Evolutionary conservation across 2,113 vertebrate genomes (phyloP).

Genomic region (Nannobrachium achirus): DNA sequence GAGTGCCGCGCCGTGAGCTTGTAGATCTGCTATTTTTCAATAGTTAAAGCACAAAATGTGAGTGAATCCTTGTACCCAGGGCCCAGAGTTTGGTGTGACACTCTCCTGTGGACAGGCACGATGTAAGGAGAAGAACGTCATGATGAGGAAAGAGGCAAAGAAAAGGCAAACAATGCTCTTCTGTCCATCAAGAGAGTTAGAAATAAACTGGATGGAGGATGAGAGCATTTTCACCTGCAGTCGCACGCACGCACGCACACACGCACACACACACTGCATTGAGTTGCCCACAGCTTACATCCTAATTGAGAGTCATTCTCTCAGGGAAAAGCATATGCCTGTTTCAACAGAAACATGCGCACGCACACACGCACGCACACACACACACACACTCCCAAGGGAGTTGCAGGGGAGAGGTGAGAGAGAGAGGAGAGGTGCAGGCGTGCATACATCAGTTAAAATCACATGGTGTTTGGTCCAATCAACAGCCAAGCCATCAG

Average conservation of each 20-base stretch:
- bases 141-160: background rate
- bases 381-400: conserved; percentile 7
- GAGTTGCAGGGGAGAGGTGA: too few relatives aligned
- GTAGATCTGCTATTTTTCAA: too few relatives aligned
- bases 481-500: too few relatives aligned
- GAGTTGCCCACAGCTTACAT: conserved; percentile 14
- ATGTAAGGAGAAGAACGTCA: too few relatives aligned
- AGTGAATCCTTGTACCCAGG: too few relatives aligned
- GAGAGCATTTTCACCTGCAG: conserved; percentile 46
- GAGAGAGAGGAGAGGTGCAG: too few relatives aligned
- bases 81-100: too few relatives aligned
- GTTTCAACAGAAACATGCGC: background rate
- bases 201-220: conserved; percentile 56
- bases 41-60: too few relatives aligned
- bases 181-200: conserved; percentile 36
- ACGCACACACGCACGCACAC: conserved; percentile 9
- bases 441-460: too few relatives aligned
- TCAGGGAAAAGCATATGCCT: conserved; percentile 6
- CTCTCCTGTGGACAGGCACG: too few relatives aligned
- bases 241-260: background rate
- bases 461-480: too few relatives aligned
- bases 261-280: background rate
- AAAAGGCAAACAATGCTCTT: conserved; percentile 6
- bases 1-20: too few relatives aligned
- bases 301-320: conserved; percentile 43